Percentiles rank a stretch among this genome's conserved stretches.
phyloP scores from a whole-genome alignment of 2,113 vertebrate species.

The Cyanoderma ruficeps region DNA sequence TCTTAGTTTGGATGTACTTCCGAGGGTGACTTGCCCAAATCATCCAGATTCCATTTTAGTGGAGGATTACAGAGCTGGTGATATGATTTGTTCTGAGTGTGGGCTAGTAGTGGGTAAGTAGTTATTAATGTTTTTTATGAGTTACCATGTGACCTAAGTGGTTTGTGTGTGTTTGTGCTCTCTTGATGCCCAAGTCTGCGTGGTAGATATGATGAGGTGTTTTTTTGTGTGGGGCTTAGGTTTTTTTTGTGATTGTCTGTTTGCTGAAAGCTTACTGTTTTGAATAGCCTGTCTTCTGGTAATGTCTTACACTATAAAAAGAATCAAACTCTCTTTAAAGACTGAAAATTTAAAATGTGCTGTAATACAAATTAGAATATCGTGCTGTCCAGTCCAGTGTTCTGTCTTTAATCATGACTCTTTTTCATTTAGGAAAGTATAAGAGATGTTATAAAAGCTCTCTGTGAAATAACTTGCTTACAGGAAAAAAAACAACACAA shows the following conservation, averaged over 20 bases:
- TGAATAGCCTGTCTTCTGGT: not conserved
- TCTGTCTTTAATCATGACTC: not conserved
- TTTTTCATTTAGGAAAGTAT: not conserved
- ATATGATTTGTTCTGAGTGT: constrained; percentile 99
- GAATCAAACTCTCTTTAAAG: not conserved
- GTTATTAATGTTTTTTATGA: not conserved
- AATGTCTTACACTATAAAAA: not conserved
- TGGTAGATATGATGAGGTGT: not conserved
- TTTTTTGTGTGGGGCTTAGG: not conserved
- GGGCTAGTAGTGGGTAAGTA: constrained; percentile 95
- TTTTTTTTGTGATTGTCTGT: not conserved
- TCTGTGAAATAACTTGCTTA: not conserved
- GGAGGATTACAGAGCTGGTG: constrained; percentile 98
- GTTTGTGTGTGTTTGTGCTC: not conserved
- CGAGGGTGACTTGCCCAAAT: constrained; percentile 93
- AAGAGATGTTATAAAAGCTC: not conserved
- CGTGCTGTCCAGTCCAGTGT: not conserved
- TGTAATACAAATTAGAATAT: not conserved
- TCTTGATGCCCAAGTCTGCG: not conserved
- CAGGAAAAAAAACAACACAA: not conserved
- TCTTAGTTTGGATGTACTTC: constrained; percentile 87
- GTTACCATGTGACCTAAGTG: not conserved
- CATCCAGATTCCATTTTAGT: constrained; percentile 95
- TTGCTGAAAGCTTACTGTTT: not conserved
- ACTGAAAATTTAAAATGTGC: not conserved